Evolutionary conservation across 2,888 invertebrate genomes (phyloP).

Genomic region (Chaetogeoica ovagalla): DNA sequence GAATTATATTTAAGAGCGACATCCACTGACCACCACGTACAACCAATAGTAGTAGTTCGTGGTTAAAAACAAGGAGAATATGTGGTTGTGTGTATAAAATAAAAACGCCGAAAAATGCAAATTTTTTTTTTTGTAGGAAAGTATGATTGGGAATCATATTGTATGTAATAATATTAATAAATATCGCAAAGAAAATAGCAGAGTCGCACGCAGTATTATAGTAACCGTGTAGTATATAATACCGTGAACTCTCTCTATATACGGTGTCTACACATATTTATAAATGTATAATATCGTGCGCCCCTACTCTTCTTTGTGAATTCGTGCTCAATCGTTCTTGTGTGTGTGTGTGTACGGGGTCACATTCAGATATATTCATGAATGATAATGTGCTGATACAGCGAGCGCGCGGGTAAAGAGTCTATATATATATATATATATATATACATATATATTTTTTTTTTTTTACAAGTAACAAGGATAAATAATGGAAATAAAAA

Average conservation of each 20-base stretch:
- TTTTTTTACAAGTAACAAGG: background rate
- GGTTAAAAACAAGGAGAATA: too few relatives aligned
- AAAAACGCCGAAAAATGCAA: too few relatives aligned
- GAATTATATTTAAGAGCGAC: too few relatives aligned
- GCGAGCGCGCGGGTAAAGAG: too few relatives aligned
- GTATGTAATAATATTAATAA: background rate
- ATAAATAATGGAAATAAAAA: constrained; percentile 11
- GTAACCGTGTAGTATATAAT: background rate
- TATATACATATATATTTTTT: too few relatives aligned
- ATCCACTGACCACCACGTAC: too few relatives aligned
- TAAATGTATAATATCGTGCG: background rate
- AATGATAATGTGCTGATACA: constrained; percentile 50
- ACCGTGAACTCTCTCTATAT: constrained; percentile 12
- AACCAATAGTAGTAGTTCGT: too few relatives aligned
- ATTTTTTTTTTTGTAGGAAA: too few relatives aligned
- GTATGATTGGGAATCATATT: too few relatives aligned
- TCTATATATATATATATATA: too few relatives aligned
- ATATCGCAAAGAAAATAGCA: constrained; percentile 3
- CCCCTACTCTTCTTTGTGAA: background rate
- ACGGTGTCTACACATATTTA: too few relatives aligned
- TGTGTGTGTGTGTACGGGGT: constrained; percentile 32
- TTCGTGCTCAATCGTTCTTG: background rate
- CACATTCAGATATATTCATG: constrained; percentile 43
- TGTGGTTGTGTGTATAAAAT: too few relatives aligned
- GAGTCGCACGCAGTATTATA: constrained; percentile 2